Conservation (phyloP, 2,113 vertebrate species). For the Columba livia region DNA sequence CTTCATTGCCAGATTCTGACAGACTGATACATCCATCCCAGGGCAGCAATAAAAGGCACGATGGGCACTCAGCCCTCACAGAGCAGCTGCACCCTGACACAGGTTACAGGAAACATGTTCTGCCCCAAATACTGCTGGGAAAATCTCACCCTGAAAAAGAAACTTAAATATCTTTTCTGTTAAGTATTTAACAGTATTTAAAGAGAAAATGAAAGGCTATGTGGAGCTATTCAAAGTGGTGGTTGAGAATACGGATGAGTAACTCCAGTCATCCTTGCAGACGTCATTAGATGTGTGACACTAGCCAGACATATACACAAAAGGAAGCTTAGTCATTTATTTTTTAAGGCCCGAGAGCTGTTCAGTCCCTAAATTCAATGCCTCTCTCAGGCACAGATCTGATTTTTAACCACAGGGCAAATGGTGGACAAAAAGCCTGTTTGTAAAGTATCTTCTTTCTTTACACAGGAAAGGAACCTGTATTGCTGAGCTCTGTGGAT, state of each 20-base stretch:
- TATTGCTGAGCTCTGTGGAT: not conserved
- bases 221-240: not conserved
- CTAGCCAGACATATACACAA: not conserved
- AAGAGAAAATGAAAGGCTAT: not conserved
- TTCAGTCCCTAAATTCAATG: not conserved
- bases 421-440: not conserved
- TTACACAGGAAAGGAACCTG: not conserved
- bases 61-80: not conserved
- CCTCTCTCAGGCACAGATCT: not conserved
- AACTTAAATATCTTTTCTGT: not conserved
- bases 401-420: not conserved
- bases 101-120: not conserved
- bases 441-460: not conserved
- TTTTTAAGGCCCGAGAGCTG: not conserved
- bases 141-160: not conserved
- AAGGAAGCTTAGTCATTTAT: fast-evolving
- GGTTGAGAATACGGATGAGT: not conserved
- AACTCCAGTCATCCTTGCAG: not conserved
- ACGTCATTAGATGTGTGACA: not conserved
- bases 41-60: not conserved
- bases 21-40: not conserved
- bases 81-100: not conserved
- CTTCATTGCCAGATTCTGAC: not conserved
- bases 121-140: not conserved
- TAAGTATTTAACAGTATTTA: not conserved